Conservation (phyloP, 1,140 invertebrate species). For the Dreissena polymorpha region DNA sequence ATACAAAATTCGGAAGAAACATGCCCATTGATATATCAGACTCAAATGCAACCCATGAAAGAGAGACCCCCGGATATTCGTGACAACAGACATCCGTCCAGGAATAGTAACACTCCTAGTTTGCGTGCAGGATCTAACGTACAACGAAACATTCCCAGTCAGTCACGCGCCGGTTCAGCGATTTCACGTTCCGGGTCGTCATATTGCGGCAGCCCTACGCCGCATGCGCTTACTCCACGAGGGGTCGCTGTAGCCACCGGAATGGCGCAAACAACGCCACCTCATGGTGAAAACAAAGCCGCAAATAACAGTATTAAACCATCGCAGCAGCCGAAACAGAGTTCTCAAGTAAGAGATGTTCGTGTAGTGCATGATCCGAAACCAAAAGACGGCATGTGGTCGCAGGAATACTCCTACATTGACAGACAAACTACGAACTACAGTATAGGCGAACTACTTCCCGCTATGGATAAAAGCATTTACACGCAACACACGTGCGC, state of each 20-base stretch:
- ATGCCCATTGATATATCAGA: background rate
- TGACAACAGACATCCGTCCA: background rate
- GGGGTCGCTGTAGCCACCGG: too few relatives aligned
- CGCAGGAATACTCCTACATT: constrained; percentile 26
- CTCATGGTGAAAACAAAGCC: too few relatives aligned
- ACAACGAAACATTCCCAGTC: background rate
- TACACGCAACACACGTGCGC: constrained; percentile 15
- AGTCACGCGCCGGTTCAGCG: background rate
- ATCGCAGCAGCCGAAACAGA: background rate
- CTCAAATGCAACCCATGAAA: background rate
- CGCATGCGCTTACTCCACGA: background rate
- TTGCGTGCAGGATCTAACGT: background rate
- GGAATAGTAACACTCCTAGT: background rate
- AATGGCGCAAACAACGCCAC: too few relatives aligned
- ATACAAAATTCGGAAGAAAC: constrained; percentile 47
- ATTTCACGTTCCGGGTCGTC: constrained; percentile 1
- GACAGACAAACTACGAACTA: constrained; percentile 34
- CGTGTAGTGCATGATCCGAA: constrained; percentile 30
- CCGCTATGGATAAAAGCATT: constrained; percentile 48
- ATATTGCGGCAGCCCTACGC: background rate
- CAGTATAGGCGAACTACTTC: constrained; percentile 35
- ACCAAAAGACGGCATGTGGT: constrained; percentile 46
- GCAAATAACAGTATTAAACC: too few relatives aligned
- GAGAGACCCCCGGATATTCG: background rate
- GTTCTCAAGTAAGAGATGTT: constrained; percentile 22